phyloP scores from a whole-genome alignment of 37 sponge, comb jelly and placozoan species.

The Beroe ovata region DNA sequence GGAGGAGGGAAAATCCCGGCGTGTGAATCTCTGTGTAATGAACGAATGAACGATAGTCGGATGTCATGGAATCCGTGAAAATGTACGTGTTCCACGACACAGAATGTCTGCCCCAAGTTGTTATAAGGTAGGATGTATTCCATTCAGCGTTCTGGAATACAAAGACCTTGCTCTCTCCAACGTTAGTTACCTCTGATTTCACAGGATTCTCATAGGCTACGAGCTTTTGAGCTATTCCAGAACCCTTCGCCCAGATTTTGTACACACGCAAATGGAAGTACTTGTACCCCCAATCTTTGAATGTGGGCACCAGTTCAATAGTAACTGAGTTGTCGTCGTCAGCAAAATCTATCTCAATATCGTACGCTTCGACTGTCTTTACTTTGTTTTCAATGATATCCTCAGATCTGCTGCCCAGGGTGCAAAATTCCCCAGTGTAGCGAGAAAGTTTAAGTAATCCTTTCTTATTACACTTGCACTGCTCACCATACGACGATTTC shows the following conservation, averaged over 20 bases:
- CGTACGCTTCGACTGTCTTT: not conserved
- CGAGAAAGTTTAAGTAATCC: too few relatives aligned
- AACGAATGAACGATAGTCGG: not conserved
- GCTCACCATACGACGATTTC: not conserved
- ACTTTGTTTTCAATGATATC: not conserved
- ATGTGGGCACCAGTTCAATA: not conserved
- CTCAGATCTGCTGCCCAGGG: not conserved
- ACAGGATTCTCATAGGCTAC: not conserved
- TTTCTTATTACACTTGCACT: not conserved
- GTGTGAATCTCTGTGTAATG: not conserved
- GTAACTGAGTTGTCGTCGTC: not conserved
- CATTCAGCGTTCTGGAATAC: not conserved
- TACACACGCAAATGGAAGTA: not conserved
- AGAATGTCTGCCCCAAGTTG: not conserved
- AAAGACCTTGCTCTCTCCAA: not conserved
- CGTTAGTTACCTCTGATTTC: not conserved
- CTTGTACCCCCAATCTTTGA: not conserved
- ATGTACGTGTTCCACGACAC: not conserved
- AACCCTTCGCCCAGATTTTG: not conserved
- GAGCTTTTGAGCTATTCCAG: not conserved
- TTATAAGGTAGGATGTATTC: not conserved
- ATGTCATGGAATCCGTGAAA: not conserved
- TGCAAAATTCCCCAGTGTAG: not conserved
- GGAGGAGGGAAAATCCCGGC: not conserved
- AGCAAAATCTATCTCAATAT: not conserved